Evolutionary conservation across 2,113 vertebrate genomes (phyloP).

Genomic region (Dipodomys merriami): DNA sequence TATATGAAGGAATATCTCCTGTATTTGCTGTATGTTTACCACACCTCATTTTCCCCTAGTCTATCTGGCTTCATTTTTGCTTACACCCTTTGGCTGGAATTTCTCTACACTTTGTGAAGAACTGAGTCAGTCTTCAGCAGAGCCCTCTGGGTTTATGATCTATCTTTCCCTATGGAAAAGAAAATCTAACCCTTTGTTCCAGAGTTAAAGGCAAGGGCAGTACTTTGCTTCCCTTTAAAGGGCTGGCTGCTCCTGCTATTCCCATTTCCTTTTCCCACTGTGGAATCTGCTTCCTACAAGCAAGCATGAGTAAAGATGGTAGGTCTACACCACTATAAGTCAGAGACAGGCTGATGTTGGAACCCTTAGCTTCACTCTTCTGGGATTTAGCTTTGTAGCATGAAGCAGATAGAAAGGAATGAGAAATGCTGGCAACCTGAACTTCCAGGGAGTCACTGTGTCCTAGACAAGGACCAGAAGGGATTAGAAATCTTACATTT

Average conservation of each 20-base stretch:
- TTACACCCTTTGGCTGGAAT: neutral
- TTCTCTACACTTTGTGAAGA: neutral
- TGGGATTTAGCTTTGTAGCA: neutral
- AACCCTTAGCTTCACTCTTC: neutral
- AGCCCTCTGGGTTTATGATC: neutral
- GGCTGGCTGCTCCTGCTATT: neutral
- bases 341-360: neutral
- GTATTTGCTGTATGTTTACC: too few relatives aligned
- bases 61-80: too few relatives aligned
- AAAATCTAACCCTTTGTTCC: neutral
- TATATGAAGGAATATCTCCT: too few relatives aligned
- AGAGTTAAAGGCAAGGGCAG: neutral
- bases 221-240: neutral
- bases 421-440: neutral
- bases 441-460: neutral
- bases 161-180: neutral
- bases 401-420: too few relatives aligned
- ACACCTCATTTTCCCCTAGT: too few relatives aligned
- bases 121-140: neutral
- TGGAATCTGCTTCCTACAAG: neutral
- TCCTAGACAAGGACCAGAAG: neutral
- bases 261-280: too few relatives aligned
- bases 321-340: neutral
- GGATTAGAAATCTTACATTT: neutral
- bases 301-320: neutral